Percentiles rank a stretch among this genome's conserved stretches.
Evolutionary conservation across 2,888 invertebrate genomes (phyloP).

Genomic region (Rhopalosiphum nymphaeae): DNA sequence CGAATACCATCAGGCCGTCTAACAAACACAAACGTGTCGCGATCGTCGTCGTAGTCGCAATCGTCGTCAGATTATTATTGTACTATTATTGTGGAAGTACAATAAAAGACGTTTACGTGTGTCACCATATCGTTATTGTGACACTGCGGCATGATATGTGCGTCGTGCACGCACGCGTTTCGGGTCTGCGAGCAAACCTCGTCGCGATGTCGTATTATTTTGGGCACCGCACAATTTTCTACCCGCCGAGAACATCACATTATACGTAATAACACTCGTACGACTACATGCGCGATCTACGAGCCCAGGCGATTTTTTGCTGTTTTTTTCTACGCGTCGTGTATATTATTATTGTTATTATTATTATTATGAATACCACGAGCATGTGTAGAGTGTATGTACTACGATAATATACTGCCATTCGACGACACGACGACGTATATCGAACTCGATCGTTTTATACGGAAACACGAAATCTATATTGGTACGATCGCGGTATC

Average conservation of each 20-base stretch:
- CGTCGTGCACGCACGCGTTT: not conserved
- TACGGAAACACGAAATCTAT: not conserved
- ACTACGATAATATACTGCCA: no score
- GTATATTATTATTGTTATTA: no score
- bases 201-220: not conserved
- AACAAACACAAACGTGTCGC: not conserved
- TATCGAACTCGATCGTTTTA: not conserved
- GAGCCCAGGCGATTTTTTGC: not conserved
- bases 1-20: conserved; percentile 10
- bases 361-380: no score
- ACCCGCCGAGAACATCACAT: not conserved
- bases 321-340: not conserved
- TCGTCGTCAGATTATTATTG: not conserved
- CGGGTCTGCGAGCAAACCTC: not conserved
- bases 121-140: not conserved
- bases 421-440: not conserved
- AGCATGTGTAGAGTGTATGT: no score
- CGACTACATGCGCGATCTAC: not conserved
- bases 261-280: not conserved
- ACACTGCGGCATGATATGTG: no score
- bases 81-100: not conserved
- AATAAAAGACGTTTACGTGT: not conserved
- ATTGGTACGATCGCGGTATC: not conserved
- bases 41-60: not conserved
- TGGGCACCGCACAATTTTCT: not conserved